Evolutionary conservation across 1,140 invertebrate genomes (phyloP).

Genomic region (Caenorhabditis latens): DNA sequence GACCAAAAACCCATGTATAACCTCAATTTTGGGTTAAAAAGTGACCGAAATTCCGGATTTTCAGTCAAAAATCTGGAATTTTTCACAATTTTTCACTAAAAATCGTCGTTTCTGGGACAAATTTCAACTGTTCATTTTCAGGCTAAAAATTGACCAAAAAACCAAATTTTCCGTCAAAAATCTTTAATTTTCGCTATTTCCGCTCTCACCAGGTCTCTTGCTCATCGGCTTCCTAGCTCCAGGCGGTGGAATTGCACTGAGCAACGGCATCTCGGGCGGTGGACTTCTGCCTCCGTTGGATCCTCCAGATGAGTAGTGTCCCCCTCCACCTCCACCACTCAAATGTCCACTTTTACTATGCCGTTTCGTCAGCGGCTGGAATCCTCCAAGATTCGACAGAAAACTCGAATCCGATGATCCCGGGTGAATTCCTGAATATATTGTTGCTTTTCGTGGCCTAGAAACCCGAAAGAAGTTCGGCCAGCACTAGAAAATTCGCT

Average conservation of each 20-base stretch:
- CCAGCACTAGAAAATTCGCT: no score
- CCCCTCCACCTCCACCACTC: background rate
- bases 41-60: no score
- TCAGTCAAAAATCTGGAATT: no score
- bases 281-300: constrained; percentile 61
- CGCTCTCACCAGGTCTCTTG: constrained; percentile 9
- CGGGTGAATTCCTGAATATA: background rate
- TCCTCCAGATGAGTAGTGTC: constrained; percentile 63
- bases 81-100: no score
- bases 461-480: no score
- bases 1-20: no score
- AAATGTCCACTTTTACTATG: constrained; percentile 58
- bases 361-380: constrained; percentile 19
- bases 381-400: background rate
- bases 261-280: constrained; percentile 60
- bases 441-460: background rate
- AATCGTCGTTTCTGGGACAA: no score
- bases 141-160: no score
- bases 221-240: constrained; percentile 40
- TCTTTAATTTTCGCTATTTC: no score
- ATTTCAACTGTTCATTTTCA: no score
- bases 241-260: constrained; percentile 50
- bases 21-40: no score
- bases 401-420: constrained; percentile 45
- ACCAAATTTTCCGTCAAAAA: background rate